A percentile compares a stretch with the other conserved stretches of the same genome.
Evolutionary conservation across 2,113 vertebrate genomes (phyloP).

Genomic region (Elephas maximus): DNA sequence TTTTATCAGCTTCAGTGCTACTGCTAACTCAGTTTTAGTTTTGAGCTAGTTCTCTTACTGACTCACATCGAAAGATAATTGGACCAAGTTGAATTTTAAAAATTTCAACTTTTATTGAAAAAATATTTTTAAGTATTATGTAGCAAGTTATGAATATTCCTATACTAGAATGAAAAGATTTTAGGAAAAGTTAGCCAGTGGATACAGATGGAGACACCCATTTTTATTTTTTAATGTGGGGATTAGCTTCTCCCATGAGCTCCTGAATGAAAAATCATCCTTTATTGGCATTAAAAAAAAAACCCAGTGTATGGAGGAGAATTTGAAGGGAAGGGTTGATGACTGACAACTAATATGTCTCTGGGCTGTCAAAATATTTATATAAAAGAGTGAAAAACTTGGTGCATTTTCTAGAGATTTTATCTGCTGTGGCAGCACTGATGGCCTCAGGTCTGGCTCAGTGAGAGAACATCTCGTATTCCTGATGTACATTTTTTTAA

Average conservation of each 20-base stretch:
- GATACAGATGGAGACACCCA: background rate
- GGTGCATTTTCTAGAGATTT: slow-evolving; percentile 6
- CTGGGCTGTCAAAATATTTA: slow-evolving; percentile 54
- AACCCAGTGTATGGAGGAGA: background rate
- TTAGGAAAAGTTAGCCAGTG: background rate
- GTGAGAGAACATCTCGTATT: background rate
- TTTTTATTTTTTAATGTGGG: slow-evolving; percentile 1
- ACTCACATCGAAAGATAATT: slow-evolving; percentile 42
- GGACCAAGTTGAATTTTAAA: slow-evolving; percentile 20
- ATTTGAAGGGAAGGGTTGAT: slow-evolving; percentile 4
- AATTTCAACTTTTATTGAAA: background rate
- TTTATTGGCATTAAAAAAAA: background rate
- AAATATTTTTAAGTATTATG: slow-evolving; percentile 36
- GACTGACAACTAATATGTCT: slow-evolving; percentile 44
- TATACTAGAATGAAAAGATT: slow-evolving; percentile 28
- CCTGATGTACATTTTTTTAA: background rate
- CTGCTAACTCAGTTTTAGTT: slow-evolving; percentile 20
- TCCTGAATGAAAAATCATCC: slow-evolving; percentile 27
- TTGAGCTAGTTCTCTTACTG: background rate
- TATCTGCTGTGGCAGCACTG: background rate
- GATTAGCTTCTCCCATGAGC: background rate
- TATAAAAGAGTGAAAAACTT: slow-evolving; percentile 6
- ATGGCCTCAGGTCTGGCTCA: background rate
- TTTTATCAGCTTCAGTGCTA: slow-evolving; percentile 33
- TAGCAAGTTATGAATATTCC: slow-evolving; percentile 5